These are phyloP conservation scores for Venustaconcha ellipsiformis DNA, from an alignment of 1,140 invertebrate species.

Conservation along the genomic window DNA sequence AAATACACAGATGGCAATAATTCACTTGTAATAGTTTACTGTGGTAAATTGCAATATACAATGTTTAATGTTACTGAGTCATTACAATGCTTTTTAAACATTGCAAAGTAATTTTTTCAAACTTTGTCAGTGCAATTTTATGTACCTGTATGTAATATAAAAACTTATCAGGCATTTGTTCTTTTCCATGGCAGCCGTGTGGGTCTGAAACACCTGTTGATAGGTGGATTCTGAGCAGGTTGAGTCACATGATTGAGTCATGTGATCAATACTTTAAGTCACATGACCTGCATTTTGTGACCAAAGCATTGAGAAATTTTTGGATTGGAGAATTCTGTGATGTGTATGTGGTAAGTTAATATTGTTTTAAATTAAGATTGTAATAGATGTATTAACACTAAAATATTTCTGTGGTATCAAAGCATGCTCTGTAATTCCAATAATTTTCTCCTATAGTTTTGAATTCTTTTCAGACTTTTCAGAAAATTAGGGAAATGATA, in stretches of 20 bases:
- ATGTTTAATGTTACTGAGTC: too few relatives aligned
- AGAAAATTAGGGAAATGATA: too few relatives aligned
- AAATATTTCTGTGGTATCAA: not conserved
- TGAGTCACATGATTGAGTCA: conserved; percentile 49
- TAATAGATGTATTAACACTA: not conserved
- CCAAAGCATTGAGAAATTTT: conserved; percentile 57
- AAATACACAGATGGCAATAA: too few relatives aligned
- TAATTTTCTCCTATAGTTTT: not conserved
- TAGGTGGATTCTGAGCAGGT: conserved; percentile 63
- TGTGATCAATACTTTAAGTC: conserved; percentile 55
- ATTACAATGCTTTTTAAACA: too few relatives aligned
- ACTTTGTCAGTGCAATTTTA: too few relatives aligned
- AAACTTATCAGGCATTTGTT: too few relatives aligned
- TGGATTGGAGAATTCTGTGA: conserved; percentile 67
- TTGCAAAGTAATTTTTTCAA: too few relatives aligned
- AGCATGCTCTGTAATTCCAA: too few relatives aligned
- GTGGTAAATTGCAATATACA: too few relatives aligned
- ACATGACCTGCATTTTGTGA: conserved; percentile 57
- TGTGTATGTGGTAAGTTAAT: conserved; percentile 64
- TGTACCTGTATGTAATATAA: too few relatives aligned
- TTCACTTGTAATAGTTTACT: too few relatives aligned
- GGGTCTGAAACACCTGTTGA: conserved; percentile 45
- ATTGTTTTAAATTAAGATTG: not conserved
- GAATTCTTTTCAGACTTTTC: not conserved
- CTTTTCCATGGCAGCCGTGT: conserved; percentile 21